Base-by-base conservation (phyloP, 2,113 vertebrate genomes). In the Melanerpes aurifrons region DNA sequence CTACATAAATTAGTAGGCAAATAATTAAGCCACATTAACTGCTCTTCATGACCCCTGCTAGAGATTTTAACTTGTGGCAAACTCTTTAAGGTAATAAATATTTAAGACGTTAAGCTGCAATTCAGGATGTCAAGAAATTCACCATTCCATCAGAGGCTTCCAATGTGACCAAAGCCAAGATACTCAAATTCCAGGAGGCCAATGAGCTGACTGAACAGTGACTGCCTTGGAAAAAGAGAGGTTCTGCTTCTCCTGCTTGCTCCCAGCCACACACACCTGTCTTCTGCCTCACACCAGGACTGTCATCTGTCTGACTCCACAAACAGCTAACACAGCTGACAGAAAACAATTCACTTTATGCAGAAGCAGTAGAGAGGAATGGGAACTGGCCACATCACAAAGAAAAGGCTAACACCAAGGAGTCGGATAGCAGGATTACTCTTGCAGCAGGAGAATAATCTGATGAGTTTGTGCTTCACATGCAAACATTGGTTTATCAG, bases 231-330 rank as follows among this genome's bases (percentile, higher is more conserved):
- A 72, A 90, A 93, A 82, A 10, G 43, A 22, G 25, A 90, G 5
- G 17, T 48, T 50, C 40, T 66, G 28, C 37, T 79, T 68, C 48
- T 77, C 77, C 40, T 64, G 26, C 37, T 83, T 64, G 26, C 37
- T 83, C 32, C 37, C 58, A 64, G 37, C 3, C 58, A 64, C 0
- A 0, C 26, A 75, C 0, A 0, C 12, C 76, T 48, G 32, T 37
- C 50, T 59, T 64, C 78, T 87, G 48, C 32, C 37, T 68, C 0
- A 0, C 29, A 47, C 6, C n/a, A 82, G 50, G 45, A 76, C 54
- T 66, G 59, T 21, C 61, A 48, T 78, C 83, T 74, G 15, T 68
- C 71, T 14, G 21, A 62, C 63, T 76, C 22, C 53, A 85, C 43
- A 79, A 87, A 75, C 28, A 87, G 69, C 15, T 35, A 77, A 57